Evolutionary conservation across 2,797 vertebrate species (phyloP), one percentile per base, ranked within the genome.

Genomic region (Sphenodon punctatus): DNA sequence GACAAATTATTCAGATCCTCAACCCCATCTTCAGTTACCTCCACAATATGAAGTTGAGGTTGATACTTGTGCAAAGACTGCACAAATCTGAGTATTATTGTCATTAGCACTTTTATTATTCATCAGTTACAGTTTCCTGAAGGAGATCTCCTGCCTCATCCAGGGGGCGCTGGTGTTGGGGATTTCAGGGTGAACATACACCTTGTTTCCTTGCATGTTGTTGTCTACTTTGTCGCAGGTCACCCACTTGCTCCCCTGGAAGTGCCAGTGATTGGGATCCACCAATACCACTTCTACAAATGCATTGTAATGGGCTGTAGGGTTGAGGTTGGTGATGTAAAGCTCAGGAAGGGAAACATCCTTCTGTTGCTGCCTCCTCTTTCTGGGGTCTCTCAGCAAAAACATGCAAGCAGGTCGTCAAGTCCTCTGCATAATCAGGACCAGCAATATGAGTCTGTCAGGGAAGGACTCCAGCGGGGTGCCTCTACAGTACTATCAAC

Each of bases 91-190:
- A 2, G 98, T 98, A 78, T 97, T 99, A 91, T 99, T 99, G 93
- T 98, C 99, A 92, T 98, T 99, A 4, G 98, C 98, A 3, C 98
- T 98, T 94, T 99, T 99, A 80, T 99, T 99, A 94, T 99, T 99
- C 55, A 98, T 99, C 48, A 99, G 96, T 93, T 99, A 99, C 90
- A 99, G 93, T 67, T 99, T 99, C 68, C 98, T 98, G 48, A 99
- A 99, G 3, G 98, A 99, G 84, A 99, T 99, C 94, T 99, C 98
- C 91, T 99, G 98, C 78, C 98, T 97, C 98, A 99, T 99, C 98
- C 98, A 99, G 95, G 99, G 98, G 58, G 98, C 98, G 6, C 98
- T 98, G 3, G 98, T 99, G 92, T 99, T 99, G 23, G 98, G 98
- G 34, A 98, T 99, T 87, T 99, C 98, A 1, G 98, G 98, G 87